Evolutionary conservation across 1,140 invertebrate species (phyloP), one percentile per base, ranked within the genome.

Genomic region (Diploscapter pachys): DNA sequence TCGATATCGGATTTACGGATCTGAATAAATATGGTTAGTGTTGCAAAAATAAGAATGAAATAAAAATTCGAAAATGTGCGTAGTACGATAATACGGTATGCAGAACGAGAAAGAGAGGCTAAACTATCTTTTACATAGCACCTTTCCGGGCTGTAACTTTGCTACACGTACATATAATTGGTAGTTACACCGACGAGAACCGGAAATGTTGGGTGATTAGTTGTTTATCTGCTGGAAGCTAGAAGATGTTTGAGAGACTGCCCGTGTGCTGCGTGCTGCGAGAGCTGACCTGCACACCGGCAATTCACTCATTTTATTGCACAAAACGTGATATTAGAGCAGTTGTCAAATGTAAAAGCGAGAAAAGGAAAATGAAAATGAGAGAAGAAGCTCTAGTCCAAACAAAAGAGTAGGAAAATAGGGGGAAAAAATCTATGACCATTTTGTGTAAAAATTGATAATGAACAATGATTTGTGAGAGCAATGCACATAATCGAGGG

Each of bases 1-100:
- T 76, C 56, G 74, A 76, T 51, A 48, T 68, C 4, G 72, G 72
- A 31, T 75, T 76, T 13, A 52, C 57, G 8, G 63, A 76, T 77
- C 53, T 76, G 4, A 49, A 52, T 4, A 68, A 50, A 5, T 31
- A 11, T 56, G 74, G 74, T 76, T 62, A 5, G 73, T n/a, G 5
- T 71, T 31, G 31, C 31, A 31, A 31, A 70, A 5, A 74, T 13
- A 55, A 53, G 8, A 72, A 8, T 57, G 9, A 51, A 66, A 13
- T 50, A 59, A 74, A 31, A 53, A 54, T 75, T 31, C 57, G 57
- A 11, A 59, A 59, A 11, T 59, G 9, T 59, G 31, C 9, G 9
- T 31, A 59, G 9, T 11, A 59, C 9, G 31, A 11, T 31, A 59
- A 31, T 59, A 59, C 8, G 54, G 2, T 31, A 5, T 72, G 57